Base-by-base conservation (phyloP, 2,888 invertebrate species). In the Sicus ferrugineus region DNA sequence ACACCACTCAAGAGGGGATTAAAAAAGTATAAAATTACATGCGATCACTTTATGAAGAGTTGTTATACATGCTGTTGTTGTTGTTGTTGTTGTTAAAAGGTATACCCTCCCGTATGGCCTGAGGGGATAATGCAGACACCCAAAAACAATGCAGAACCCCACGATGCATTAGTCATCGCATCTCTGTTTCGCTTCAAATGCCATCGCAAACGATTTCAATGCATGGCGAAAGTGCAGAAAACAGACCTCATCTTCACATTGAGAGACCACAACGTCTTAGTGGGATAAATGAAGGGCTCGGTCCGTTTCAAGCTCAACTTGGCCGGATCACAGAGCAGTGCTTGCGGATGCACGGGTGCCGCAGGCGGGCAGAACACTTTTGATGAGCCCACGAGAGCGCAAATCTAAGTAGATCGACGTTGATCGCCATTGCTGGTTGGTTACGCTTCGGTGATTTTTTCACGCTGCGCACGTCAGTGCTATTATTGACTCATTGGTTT, bases 401-500 rank as follows among this genome's bases (percentile, higher is more conserved):
- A 46, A 61, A 26, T 61, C 38, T 52, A 52, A 11, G n/a, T 26
- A 28, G 56, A 58, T 52, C 34, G 30, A 21, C 16, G 52, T 23
- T 34, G 9, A n/a, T 21, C 5, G 46, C 30, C 16, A 30, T n/a
- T 28, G 30, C 4, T 28, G 56, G 2, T 23, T 64, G 14, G 52
- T 52, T 50, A 31, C 52, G 64, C 64, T 64, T 52, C 52, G 30
- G 52, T 52, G 64, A 31, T 50, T 34, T 30, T 50, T 64, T 14
- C 31, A 50, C 23, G 38, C 26, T 42, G 59, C 21, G 34, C 59
- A 34, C 34, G 59, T 34, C 38, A 19, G 61, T 31, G 64, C 64
- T 30, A 31, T 52, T 64, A 50, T 64, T 64, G 64, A 64, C 64
- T 64, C 64, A 64, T 64, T 64, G 14, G 16, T 64, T 64, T 64